Conservation (phyloP, 2,888 invertebrate species). For the Protonemura montana region DNA sequence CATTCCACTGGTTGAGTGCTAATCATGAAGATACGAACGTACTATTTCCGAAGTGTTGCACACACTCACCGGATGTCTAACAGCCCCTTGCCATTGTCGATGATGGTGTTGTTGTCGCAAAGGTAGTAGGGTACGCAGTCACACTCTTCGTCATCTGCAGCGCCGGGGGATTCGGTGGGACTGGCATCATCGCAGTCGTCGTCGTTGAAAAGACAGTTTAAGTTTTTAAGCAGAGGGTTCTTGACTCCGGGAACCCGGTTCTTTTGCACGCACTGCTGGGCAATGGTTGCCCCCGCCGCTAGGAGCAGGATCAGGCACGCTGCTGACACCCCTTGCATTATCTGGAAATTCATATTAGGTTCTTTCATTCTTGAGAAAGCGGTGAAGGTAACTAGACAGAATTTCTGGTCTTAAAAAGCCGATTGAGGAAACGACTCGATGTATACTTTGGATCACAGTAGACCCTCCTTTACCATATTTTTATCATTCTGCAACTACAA, state of each 20-base stretch:
- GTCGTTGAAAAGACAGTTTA: not conserved
- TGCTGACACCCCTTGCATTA: not conserved
- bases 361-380: too few species aligned
- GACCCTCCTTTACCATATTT: too few species aligned
- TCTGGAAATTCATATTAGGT: too few species aligned
- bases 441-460: too few species aligned
- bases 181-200: not conserved
- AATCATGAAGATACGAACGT: not conserved
- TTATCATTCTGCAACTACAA: too few species aligned
- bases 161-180: too few species aligned
- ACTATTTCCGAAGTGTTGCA: not conserved
- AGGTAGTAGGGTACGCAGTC: constrained; percentile 44
- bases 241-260: not conserved
- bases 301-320: not conserved
- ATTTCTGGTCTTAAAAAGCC: too few species aligned
- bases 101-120: constrained; percentile 44
- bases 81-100: constrained; percentile 40
- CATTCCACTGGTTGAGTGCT: too few species aligned
- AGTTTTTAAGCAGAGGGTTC: not conserved
- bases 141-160: constrained; percentile 49
- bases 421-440: too few species aligned
- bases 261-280: not conserved
- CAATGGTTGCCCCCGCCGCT: not conserved
- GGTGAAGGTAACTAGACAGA: too few species aligned
- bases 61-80: constrained; percentile 60